Base-by-base conservation (phyloP, 2,888 invertebrate genomes). In the Gryllus longicercus region DNA sequence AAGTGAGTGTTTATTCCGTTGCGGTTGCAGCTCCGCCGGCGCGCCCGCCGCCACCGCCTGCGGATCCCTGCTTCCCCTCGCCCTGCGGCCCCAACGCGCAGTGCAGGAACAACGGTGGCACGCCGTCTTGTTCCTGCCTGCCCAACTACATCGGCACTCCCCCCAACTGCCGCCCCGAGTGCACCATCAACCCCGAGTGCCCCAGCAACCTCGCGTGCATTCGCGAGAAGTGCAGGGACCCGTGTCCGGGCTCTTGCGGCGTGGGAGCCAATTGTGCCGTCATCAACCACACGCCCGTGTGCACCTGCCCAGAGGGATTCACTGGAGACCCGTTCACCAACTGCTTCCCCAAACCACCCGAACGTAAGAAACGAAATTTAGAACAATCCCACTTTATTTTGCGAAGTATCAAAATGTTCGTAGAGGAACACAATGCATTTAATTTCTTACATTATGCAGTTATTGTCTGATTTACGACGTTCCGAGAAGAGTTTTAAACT, bases 61-160 rank as follows among this genome's bases (percentile, higher is more conserved):
- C 85, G 38, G 83, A 85, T 79, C 86, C 86, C 14, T 87, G 87
- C 80, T 79, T 84, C 74, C 86, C 87, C 49, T 86, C 85, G 50
- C 87, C 87, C 2, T 88, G 88, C 83, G 88, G 88, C 8, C 84
- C 91, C 25, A 92, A 92, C 86, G 92, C 93, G 80, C 85, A 91
- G 77, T 93, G 93, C 84, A 89, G 91, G 84, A 90, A 90, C 85
- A 89, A 90, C 81, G 93, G 93, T 86, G 88, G 92, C 82, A 92
- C 93, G 2, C 86, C 86, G 12, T 83, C 85, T 14, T 87, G 87
- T 82, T 84, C 84, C 16, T 87, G 87, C 82, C 84, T 85, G 21
- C 83, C 84, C 12, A 84, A 84, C 63, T 84, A 84, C 79, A 83
- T 85, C 23, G 86, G 86, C 14, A 83, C 74, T 75, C 84, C 80